Base-by-base conservation (phyloP, 2,113 vertebrate species). In the Egretta garzetta region DNA sequence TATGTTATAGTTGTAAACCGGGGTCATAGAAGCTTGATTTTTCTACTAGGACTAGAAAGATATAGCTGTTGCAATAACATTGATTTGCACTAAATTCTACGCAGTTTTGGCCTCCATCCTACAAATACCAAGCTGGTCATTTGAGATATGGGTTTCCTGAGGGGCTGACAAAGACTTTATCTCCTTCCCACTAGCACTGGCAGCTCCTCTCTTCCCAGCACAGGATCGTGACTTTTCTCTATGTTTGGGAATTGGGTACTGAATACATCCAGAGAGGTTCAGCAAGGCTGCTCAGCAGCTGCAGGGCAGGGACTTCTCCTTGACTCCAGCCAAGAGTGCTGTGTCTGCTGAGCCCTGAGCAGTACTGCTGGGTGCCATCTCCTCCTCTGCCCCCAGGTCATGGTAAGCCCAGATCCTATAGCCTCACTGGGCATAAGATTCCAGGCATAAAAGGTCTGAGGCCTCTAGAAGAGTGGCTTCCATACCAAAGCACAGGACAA, bases 81-180 rank as follows among this genome's bases (percentile, higher is more conserved):
- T 82, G 88, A 91, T 95, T 94, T 96, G 28, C 93, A 75, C 21
- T 93, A 92, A 93, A 93, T 94, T 94, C 70, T 50, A 2, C 53
- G 80, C 64, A 17, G 53, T 68, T 95, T 95, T 96, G 91, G 86
- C 70, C n/a, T 60, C 62, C 28, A 47, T 85, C 49, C 91, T 82
- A 49, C 56, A 81, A 95, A 58, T 47, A 84, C 43, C 76, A 82
- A 95, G 49, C 72, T 64, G 74, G 84, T 72, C 30, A 90, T 89
- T 96, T 90, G 70, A 93, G 91, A 96, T 93, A 93, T 4, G 63
- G 60, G 16, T 75, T 94, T 91, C 66, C 88, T 75, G 56, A 93
- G 70, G 70, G 91, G 15, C 30, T 59, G 43, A 79, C 41, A 81
- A 77, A 63, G 59, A 47, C 47, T 91, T 96, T 96, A 88, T 91